Percentiles rank a stretch among this genome's conserved stretches.
These are phyloP conservation scores for Formica selysi DNA, from an alignment of 1,140 invertebrate genomes.

Conservation along the genomic window DNA sequence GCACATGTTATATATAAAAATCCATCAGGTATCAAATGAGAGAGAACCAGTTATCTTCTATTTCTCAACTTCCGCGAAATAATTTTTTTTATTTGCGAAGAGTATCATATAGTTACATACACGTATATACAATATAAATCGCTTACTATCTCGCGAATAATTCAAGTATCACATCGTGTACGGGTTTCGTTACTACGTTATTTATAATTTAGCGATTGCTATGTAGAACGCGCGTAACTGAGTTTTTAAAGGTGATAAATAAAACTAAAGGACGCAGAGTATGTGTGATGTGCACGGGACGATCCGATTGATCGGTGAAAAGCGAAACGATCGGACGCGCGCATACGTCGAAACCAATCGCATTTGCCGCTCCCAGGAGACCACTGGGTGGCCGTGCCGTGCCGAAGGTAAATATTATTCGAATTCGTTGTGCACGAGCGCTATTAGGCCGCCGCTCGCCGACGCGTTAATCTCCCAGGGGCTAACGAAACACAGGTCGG, in stretches of 20 bases:
- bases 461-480: constrained; percentile 71
- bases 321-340: constrained; percentile 43
- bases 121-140: background rate
- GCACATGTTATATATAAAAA: background rate
- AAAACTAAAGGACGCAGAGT: constrained; percentile 55
- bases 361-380: constrained; percentile 71
- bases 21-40: background rate
- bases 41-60: background rate
- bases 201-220: constrained; percentile 53
- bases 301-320: constrained; percentile 61
- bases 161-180: constrained; percentile 38
- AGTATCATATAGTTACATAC: background rate
- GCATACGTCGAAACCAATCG: constrained; percentile 66
- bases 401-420: constrained; percentile 77
- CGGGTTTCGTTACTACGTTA: constrained; percentile 42
- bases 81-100: constrained; percentile 26
- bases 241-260: constrained; percentile 48
- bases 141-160: constrained; percentile 32
- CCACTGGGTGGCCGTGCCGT: constrained; percentile 50
- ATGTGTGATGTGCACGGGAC: constrained; percentile 14
- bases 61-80: constrained; percentile 28
- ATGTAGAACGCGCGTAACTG: background rate
- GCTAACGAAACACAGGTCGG: constrained; percentile 72
- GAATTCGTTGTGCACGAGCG: constrained; percentile 70
- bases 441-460: constrained; percentile 68